Conservation (phyloP, 2,888 invertebrate genomes). For the Hemistola chrysoprasaria region DNA sequence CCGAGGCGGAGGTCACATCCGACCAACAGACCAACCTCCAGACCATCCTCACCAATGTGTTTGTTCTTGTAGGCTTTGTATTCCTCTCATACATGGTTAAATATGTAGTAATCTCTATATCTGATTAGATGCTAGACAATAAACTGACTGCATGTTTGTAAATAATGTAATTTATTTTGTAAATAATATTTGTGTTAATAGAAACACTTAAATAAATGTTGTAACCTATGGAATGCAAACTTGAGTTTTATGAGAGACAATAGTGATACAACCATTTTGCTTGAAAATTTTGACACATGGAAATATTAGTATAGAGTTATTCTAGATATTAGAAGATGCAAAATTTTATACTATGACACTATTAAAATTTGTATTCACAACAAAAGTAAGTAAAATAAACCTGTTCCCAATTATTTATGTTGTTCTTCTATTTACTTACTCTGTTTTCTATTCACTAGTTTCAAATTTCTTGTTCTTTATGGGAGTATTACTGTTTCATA, state of each 20-base stretch:
- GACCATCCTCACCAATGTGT: slow-evolving; percentile 91
- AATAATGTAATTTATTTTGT: slow-evolving; percentile 80
- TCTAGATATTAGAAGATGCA: slow-evolving; percentile 2
- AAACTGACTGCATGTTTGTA: slow-evolving; percentile 46
- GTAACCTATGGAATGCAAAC: slow-evolving; percentile 22
- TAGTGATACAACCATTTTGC: slow-evolving; percentile 18
- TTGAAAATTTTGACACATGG: slow-evolving; percentile 1
- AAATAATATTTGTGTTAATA: slow-evolving; percentile 48
- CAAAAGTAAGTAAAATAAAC: too few species aligned
- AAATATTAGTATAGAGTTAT: slow-evolving; percentile 1
- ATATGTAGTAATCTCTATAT: slow-evolving; percentile 89
- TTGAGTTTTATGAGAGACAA: slow-evolving; percentile 21
- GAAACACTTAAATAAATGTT: slow-evolving; percentile 15
- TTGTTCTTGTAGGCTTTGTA: slow-evolving; percentile 94
- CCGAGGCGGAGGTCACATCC: slow-evolving; percentile 66
- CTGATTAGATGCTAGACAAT: slow-evolving; percentile 44
- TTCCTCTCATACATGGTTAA: slow-evolving; percentile 96
- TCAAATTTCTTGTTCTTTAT: too few species aligned
- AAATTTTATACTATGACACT: slow-evolving; percentile 13
- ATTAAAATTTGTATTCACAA: too few species aligned
- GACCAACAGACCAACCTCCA: slow-evolving; percentile 87
- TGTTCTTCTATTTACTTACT: too few species aligned
- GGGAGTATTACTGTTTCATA: too few species aligned
- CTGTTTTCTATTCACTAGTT: too few species aligned
- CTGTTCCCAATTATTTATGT: too few species aligned